These are phyloP conservation scores for Ischnura elegans DNA, from an alignment of 2,888 invertebrate genomes.

Conservation along the genomic window DNA sequence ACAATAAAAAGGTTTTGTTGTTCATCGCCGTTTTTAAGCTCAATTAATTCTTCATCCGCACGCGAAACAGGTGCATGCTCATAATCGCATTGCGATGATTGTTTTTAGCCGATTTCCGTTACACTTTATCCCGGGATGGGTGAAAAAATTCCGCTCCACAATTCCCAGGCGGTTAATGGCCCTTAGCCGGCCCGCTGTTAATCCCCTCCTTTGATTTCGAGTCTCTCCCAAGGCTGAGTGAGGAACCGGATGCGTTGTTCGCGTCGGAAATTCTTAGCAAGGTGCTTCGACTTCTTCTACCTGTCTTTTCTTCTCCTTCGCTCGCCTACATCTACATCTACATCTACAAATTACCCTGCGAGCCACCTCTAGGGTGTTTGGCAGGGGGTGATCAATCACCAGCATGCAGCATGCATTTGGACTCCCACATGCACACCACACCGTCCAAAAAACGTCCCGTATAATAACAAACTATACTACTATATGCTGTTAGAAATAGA, in stretches of 20 bases:
- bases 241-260: background rate
- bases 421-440: too few species aligned
- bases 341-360: too few species aligned
- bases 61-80: background rate
- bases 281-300: background rate
- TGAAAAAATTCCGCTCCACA: background rate
- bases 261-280: background rate
- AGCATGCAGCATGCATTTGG: too few species aligned
- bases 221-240: background rate
- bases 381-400: too few species aligned
- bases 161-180: conserved; percentile 5
- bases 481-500: too few species aligned
- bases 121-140: background rate
- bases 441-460: too few species aligned
- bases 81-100: background rate
- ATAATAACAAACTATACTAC: too few species aligned
- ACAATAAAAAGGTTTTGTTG: too few species aligned
- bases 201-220: background rate
- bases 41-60: background rate
- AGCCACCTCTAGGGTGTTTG: too few species aligned
- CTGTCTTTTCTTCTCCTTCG: too few species aligned
- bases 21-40: too few species aligned
- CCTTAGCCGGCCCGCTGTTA: background rate
- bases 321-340: too few species aligned
- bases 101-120: background rate